phyloP scores from a whole-genome alignment of 92 coral and sea anemone species.

The Epizoanthus rinbou region DNA sequence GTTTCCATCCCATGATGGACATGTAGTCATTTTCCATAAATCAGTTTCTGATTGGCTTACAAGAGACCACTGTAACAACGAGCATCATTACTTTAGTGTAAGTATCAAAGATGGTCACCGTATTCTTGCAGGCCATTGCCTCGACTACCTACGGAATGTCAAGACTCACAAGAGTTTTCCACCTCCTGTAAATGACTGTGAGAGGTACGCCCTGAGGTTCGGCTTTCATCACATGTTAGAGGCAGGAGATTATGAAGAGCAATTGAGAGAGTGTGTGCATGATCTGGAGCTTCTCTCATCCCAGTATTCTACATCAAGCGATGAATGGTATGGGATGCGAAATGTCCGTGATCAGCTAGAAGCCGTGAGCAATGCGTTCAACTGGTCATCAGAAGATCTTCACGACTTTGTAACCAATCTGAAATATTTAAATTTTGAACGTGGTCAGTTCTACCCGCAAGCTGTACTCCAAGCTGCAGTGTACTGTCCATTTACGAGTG shows the following conservation, averaged over 20 bases:
- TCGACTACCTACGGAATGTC: constrained; percentile 14
- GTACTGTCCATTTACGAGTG: constrained; percentile 4
- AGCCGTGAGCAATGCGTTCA: background rate
- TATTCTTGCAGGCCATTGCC: constrained; percentile 28
- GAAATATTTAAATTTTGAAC: background rate
- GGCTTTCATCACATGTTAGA: constrained; percentile 31
- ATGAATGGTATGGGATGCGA: constrained; percentile 23
- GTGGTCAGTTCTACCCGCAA: constrained; percentile 23
- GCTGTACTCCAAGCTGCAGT: constrained; percentile 39
- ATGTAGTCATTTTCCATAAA: constrained; percentile 26
- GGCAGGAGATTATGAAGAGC: constrained; percentile 16
- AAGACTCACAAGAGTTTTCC: constrained; percentile 5
- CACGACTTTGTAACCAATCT: background rate
- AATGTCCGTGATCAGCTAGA: constrained; percentile 23
- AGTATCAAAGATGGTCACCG: constrained; percentile 12
- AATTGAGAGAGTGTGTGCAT: background rate
- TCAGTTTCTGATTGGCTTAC: constrained; percentile 42
- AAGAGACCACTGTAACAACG: background rate
- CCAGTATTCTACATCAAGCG: background rate
- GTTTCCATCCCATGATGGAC: constrained; percentile 12
- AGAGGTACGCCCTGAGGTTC: constrained; percentile 14
- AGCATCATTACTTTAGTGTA: constrained; percentile 34
- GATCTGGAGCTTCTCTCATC: constrained; percentile 29
- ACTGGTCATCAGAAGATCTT: background rate
- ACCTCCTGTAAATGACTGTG: constrained; percentile 37